A percentile compares a stretch with the other conserved stretches of the same genome.
Conservation (phyloP, 53 echinoderm and acorn worm species). For the Echinometra lucunter region DNA sequence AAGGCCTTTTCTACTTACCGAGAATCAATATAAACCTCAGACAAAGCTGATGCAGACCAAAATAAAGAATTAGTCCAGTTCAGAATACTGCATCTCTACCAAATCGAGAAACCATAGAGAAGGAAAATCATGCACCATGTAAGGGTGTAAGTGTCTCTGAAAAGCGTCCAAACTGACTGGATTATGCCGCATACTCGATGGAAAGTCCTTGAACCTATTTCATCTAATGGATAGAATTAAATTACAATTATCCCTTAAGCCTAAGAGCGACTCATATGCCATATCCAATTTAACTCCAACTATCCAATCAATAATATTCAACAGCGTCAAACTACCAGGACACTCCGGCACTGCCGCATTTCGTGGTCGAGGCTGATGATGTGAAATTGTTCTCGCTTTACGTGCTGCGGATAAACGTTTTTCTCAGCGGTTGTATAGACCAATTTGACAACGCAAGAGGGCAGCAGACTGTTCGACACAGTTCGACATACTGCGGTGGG, state of each 20-base stretch:
- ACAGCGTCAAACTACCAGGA: not conserved
- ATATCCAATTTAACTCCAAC: not conserved
- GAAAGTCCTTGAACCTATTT: not conserved
- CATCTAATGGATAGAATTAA: no score
- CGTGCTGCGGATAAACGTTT: not conserved
- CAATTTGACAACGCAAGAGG: no score
- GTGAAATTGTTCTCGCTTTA: not conserved
- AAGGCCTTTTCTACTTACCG: not conserved
- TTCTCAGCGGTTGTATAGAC: not conserved
- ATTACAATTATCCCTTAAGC: not conserved
- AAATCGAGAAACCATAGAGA: not conserved
- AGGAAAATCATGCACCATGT: not conserved
- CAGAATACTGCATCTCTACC: not conserved
- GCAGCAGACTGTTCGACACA: no score
- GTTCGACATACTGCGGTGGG: no score
- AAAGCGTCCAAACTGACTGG: not conserved
- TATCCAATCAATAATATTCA: not conserved
- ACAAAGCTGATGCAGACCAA: not conserved
- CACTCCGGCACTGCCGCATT: not conserved
- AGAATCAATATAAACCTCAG: no score
- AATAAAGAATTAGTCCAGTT: not conserved
- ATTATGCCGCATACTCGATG: not conserved
- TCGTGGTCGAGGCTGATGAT: not conserved
- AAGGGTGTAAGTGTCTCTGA: not conserved
- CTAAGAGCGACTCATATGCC: not conserved